Conservation (phyloP, 1,140 invertebrate species). For the Linepithema humile region DNA sequence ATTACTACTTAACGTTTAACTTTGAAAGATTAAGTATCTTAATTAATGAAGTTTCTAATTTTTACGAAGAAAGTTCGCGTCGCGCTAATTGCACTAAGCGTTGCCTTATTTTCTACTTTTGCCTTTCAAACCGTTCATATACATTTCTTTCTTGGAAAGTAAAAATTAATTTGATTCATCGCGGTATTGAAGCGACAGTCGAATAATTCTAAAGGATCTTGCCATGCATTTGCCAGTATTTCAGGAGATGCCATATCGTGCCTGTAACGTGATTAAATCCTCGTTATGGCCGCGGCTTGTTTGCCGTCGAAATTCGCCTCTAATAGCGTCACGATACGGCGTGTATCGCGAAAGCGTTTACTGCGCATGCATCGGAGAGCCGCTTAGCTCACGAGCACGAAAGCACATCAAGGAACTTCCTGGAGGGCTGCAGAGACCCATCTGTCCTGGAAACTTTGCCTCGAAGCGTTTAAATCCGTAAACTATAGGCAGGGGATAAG, state of each 20-base stretch:
- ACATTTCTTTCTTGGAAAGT: background rate
- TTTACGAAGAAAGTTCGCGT: conserved; percentile 17
- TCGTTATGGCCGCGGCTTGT: conserved; percentile 69
- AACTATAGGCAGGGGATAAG: conserved; percentile 41
- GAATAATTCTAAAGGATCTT: too few relatives aligned
- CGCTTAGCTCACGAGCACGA: conserved; percentile 45
- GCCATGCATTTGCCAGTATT: conserved; percentile 6
- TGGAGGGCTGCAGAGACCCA: conserved; percentile 5
- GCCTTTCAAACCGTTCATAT: background rate
- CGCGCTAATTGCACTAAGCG: conserved; percentile 25
- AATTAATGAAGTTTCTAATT: conserved; percentile 43
- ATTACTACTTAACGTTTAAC: background rate
- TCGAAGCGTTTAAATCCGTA: conserved; percentile 47
- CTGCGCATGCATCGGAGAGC: conserved; percentile 1
- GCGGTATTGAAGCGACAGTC: background rate
- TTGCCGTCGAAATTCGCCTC: conserved; percentile 69
- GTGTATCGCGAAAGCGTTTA: conserved; percentile 20
- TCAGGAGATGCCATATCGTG: background rate
- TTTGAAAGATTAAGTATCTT: conserved; percentile 16
- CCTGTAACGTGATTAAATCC: conserved; percentile 74
- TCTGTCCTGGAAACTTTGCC: conserved; percentile 51
- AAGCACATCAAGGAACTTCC: conserved; percentile 35
- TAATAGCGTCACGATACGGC: conserved; percentile 59
- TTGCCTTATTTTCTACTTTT: conserved; percentile 1
- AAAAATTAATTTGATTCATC: conserved; percentile 7